A percentile compares a stretch with the other conserved stretches of the same genome.
phyloP scores from a whole-genome alignment of 2,797 vertebrate genomes.

The Hypotaenidia okinawae region DNA sequence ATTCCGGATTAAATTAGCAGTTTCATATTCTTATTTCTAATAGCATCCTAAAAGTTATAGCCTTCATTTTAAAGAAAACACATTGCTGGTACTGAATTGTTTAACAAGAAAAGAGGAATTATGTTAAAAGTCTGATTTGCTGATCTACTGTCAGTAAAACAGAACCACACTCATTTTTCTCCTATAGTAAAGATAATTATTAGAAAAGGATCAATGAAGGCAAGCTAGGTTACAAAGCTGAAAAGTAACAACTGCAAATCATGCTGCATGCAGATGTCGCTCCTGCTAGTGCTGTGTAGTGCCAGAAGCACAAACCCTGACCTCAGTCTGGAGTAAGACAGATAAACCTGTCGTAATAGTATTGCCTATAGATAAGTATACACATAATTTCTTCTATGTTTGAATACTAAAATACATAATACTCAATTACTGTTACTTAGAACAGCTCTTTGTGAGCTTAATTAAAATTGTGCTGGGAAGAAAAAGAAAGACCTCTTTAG shows the following conservation, averaged over 20 bases:
- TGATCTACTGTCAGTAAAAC: slow-evolving; percentile 9
- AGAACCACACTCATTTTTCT: neutral
- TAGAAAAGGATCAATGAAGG: neutral
- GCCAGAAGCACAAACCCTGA: neutral
- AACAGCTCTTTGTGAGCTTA: neutral
- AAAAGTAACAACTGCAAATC: neutral
- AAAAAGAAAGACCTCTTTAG: neutral
- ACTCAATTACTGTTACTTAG: neutral
- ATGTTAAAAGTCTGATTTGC: neutral
- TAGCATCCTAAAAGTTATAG: neutral
- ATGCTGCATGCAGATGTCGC: neutral
- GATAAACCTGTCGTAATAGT: neutral
- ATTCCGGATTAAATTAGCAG: neutral
- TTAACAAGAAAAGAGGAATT: neutral
- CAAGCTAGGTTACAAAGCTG: neutral
- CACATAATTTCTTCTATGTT: neutral
- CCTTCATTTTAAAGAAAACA: neutral
- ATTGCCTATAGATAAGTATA: neutral
- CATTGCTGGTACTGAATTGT: neutral
- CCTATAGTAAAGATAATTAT: neutral
- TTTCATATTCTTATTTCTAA: neutral
- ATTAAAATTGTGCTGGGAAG: neutral
- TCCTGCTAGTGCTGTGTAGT: neutral
- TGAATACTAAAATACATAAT: neutral
- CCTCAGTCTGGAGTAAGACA: neutral